Evolutionary conservation across 2,888 invertebrate genomes (phyloP), one percentile per base, ranked within the genome.

Genomic region (Cosmia pyralina): DNA sequence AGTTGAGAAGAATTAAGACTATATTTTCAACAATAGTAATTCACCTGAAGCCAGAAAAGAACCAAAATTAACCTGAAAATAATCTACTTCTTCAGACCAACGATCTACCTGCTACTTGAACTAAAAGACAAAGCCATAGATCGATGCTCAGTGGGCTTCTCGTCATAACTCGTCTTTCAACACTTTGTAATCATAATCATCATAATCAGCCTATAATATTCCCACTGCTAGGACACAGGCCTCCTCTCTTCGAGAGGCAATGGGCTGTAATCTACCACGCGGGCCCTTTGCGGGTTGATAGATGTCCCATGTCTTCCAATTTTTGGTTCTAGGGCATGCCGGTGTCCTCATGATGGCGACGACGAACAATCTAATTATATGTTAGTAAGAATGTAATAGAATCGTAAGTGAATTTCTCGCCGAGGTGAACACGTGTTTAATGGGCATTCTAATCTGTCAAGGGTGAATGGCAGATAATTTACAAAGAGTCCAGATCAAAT

Each of bases 331-430:
- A 28, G 28, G 28, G 28, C 28, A 28, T 28, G 28, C 28, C 28
- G 28, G 28, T 28, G 1, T 28, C 28, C 28, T 28, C 28, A 28
- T 3, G 28, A 28, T 28, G n/a, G n/a, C n/a, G n/a, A n/a, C n/a
- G 28, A 28, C 28, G 28, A 71, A 48, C n/a, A 28, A 28, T 41
- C 13, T 48, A 67, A 55, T 53, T 44, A 10, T 41, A 57, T 28
- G 17, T 22, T 28, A 62, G 15, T 63, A n/a, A 64, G 19, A 48
- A 79, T 85, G 83, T 88, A 88, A 89, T 89, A 64, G 82, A 72
- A 72, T 86, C 81, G 83, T 87, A 88, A 92, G 85, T 87, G 84
- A 90, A 92, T 93, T 90, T 88, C 84, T 79, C 87, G 85, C 80
- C 82, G 80, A 81, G 81, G 67, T 72, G 55, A 59, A 72, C 91